These are phyloP conservation scores for Alauda arvensis DNA, from an alignment of 2,797 vertebrate genomes.

Conservation along the genomic window DNA sequence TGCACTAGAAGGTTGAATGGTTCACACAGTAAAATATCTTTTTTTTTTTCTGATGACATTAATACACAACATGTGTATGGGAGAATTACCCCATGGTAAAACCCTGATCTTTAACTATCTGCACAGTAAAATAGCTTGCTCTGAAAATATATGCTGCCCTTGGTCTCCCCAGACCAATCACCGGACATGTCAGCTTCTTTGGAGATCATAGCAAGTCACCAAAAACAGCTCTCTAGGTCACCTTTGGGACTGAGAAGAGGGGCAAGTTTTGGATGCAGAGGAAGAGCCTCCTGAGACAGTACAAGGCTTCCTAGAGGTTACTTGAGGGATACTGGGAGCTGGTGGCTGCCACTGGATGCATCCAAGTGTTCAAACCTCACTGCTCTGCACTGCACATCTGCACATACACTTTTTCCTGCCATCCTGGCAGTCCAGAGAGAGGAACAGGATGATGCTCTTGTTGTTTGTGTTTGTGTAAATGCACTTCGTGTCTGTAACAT, in stretches of 20 bases:
- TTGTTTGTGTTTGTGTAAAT: neutral
- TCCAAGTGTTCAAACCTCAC: neutral
- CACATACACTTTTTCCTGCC: neutral
- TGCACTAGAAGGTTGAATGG: neutral
- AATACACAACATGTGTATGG: neutral
- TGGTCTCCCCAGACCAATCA: neutral
- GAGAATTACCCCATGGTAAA: neutral
- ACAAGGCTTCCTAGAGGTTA: neutral
- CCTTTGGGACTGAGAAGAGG: neutral
- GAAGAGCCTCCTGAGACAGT: fast-evolving
- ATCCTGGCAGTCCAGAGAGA: neutral
- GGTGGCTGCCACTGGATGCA: fast-evolving
- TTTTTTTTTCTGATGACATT: neutral
- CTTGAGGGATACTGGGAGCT: neutral
- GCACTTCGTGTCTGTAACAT: neutral
- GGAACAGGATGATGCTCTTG: neutral
- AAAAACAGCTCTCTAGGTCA: neutral
- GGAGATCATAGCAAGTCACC: neutral
- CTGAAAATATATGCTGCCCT: neutral
- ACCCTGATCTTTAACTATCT: neutral
- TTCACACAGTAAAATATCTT: neutral
- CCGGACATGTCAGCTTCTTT: neutral
- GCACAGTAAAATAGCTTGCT: neutral
- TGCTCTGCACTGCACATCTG: neutral
- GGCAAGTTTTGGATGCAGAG: neutral